Evolutionary conservation across 2,888 invertebrate species (phyloP), one percentile per base, ranked within the genome.

Genomic region (Bedellia somnulentella): DNA sequence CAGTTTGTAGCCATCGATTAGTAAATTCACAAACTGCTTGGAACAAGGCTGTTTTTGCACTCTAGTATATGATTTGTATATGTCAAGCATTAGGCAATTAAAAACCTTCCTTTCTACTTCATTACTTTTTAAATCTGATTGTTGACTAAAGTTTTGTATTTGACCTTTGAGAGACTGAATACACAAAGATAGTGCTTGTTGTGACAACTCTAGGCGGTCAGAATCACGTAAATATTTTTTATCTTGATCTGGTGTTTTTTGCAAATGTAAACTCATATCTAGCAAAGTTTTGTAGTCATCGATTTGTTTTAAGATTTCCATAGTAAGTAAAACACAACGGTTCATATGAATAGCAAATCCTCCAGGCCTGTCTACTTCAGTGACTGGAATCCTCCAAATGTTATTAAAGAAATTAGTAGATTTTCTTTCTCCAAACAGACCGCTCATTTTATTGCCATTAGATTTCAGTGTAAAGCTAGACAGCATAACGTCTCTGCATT

Each of bases 331-430:
- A 2, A 93, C 84, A 39, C 90, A 89, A 34, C 91, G 83, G 38
- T 86, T 88, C 86, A 96, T 89, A 52, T 96, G 95, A 18, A 91
- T 86, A 1, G 92, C 87, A 52, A 97, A 90, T 39, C 92, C 89
- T 3, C 96, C 96, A 1, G 93, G 86, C 36, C 96, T 80, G 52
- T 96, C 95, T 24, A 96, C 88, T 75, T 97, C 96, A 34, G 82
- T 82, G 2, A 86, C 81, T 0, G 93, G 94, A 52, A 93, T 92
- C 42, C 93, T 81, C 95, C 95, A 96, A 33, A 96, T 87, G 27
- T 93, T 91, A 67, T 93, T 91, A 45, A 95, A 95, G 49, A 95
- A 92, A 58, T 95, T 94, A 12, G 82, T 85, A 31, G 80, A 80
- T 58, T 89, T 94, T 29, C 91, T 79, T 44, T 94, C 93, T 21